These are phyloP conservation scores for Patiria miniata DNA, from an alignment of 35 echinoderm and acorn worm genomes.

Conservation along the genomic window DNA sequence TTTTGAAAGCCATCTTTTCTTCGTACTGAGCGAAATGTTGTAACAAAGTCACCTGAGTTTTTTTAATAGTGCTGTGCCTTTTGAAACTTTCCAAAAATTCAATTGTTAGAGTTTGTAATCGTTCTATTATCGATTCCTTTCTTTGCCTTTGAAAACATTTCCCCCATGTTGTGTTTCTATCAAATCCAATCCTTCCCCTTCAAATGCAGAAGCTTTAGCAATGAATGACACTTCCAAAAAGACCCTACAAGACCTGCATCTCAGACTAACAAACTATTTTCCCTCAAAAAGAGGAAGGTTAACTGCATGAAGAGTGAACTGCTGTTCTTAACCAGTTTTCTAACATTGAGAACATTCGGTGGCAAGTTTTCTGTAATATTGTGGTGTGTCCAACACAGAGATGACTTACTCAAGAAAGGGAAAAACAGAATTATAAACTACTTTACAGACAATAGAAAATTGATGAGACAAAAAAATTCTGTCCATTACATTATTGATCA, in stretches of 20 bases:
- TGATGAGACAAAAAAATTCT: too few relatives aligned
- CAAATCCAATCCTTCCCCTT: neutral
- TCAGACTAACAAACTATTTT: neutral
- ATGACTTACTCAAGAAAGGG: too few relatives aligned
- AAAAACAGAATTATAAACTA: too few relatives aligned
- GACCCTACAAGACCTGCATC: neutral
- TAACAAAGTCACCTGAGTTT: neutral
- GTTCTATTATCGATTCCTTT: slow-evolving; percentile 29
- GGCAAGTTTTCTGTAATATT: too few relatives aligned
- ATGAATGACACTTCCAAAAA: neutral
- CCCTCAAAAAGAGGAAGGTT: neutral
- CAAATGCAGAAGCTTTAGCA: slow-evolving; percentile 13
- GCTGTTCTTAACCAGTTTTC: neutral
- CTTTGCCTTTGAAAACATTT: neutral
- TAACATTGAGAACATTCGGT: too few relatives aligned
- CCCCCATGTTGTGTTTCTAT: neutral
- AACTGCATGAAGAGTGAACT: neutral
- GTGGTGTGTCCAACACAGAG: too few relatives aligned
- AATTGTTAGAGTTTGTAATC: slow-evolving; percentile 19
- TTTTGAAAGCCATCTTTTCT: too few relatives aligned
- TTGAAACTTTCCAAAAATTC: slow-evolving; percentile 14
- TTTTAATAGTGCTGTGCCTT: slow-evolving; percentile 8
- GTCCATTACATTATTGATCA: too few relatives aligned
- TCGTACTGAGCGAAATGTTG: neutral
- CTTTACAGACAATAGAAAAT: too few relatives aligned